These are phyloP conservation scores for Acanthis flammea DNA, from an alignment of 2,797 vertebrate species.

Conservation along the genomic window DNA sequence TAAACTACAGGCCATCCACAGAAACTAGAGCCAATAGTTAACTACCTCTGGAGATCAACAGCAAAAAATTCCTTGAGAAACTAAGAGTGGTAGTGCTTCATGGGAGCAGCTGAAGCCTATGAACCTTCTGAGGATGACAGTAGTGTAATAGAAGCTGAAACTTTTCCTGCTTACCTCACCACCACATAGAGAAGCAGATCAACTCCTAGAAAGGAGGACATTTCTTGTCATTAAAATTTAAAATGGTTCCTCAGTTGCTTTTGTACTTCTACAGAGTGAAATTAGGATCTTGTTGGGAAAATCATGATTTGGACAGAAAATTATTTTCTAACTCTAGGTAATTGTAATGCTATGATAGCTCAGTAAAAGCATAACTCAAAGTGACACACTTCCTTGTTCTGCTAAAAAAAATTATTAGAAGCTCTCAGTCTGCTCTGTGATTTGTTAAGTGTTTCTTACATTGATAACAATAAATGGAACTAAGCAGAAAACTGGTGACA, in stretches of 20 bases:
- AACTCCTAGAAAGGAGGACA: neutral
- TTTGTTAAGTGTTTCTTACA: neutral
- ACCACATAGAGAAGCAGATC: neutral
- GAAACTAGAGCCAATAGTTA: neutral
- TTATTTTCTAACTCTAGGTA: neutral
- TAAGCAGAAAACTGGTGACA: neutral
- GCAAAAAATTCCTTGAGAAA: neutral
- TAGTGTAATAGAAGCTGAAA: neutral
- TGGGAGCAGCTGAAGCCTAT: neutral
- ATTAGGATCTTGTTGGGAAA: conserved; percentile 22
- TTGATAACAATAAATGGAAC: neutral
- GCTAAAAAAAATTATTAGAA: neutral
- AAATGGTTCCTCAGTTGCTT: conserved; percentile 11
- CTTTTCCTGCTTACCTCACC: neutral
- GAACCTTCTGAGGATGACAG: neutral
- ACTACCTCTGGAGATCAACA: neutral
- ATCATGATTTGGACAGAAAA: conserved; percentile 13
- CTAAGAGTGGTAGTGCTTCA: neutral
- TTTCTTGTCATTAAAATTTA: conserved; percentile 30
- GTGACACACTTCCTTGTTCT: neutral
- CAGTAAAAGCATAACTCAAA: conserved; percentile 11
- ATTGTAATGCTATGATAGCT: neutral
- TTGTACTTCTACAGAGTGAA: neutral
- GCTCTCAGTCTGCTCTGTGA: neutral
- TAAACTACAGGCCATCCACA: neutral